Percentiles rank a stretch among this genome's conserved stretches.
These are phyloP conservation scores for Thripadectes ignobilis DNA, from an alignment of 2,797 vertebrate genomes.

Conservation along the genomic window DNA sequence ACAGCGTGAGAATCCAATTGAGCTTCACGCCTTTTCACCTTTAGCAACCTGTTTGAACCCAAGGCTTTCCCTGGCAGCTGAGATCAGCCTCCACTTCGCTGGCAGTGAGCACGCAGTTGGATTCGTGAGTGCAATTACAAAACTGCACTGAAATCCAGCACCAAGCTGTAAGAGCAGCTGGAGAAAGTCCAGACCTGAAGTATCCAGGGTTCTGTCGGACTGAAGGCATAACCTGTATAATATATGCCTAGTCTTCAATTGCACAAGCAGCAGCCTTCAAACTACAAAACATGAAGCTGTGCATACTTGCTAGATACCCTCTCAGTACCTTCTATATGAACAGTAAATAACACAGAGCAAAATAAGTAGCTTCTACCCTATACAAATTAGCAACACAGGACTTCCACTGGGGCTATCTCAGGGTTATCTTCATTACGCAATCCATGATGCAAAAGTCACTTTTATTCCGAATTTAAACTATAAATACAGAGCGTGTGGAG, in stretches of 20 bases:
- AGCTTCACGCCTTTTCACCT: not conserved
- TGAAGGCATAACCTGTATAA: not conserved
- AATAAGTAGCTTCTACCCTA: not conserved
- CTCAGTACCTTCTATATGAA: not conserved
- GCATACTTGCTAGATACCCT: too few species aligned
- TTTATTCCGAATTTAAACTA: not conserved
- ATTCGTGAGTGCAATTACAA: not conserved
- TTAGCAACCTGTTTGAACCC: not conserved
- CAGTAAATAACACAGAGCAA: not conserved
- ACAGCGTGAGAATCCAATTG: not conserved
- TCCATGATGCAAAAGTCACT: rapidly evolving
- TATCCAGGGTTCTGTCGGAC: not conserved
- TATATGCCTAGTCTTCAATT: not conserved
- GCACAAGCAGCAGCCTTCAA: not conserved
- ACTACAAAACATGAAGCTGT: rapidly evolving
- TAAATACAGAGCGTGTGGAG: rapidly evolving
- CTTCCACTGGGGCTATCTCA: not conserved
- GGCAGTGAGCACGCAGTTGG: rapidly evolving
- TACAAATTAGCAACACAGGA: not conserved
- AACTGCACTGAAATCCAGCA: not conserved
- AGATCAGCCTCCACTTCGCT: not conserved
- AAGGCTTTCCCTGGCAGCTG: not conserved
- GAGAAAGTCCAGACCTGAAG: not conserved
- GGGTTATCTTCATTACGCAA: not conserved
- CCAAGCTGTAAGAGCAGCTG: not conserved